Evolutionary conservation across 2,888 invertebrate genomes (phyloP).

Genomic region (Siphonodentalium dalli): DNA sequence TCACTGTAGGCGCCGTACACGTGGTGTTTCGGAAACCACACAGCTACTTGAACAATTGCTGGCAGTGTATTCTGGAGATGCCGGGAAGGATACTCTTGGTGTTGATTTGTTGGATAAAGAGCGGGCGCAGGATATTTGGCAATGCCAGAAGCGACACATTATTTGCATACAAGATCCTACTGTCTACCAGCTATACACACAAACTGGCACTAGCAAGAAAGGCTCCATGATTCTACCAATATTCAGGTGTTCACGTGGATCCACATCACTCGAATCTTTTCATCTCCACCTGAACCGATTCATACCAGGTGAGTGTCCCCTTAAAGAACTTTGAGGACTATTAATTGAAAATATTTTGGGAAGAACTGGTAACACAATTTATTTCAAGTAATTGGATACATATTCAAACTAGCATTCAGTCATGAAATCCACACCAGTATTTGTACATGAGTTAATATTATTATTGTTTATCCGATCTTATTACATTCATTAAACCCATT

Average conservation of each 20-base stretch:
- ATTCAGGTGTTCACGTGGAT: conserved; percentile 17
- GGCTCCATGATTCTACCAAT: conserved; percentile 11
- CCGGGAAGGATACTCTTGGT: conserved; percentile 27
- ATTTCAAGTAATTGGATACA: no score
- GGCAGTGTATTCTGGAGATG: conserved; percentile 17
- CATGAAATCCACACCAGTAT: no score
- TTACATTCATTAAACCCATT: no score
- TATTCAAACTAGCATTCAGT: no score
- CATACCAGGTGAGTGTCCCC: conserved; percentile 17
- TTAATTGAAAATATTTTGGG: no score
- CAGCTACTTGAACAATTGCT: conserved; percentile 23
- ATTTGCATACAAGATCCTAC: conserved; percentile 34
- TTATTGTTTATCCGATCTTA: no score
- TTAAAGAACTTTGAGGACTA: conserved; percentile 4
- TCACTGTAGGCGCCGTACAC: conserved; percentile 28
- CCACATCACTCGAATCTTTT: conserved; percentile 22
- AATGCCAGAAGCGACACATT: conserved; percentile 25
- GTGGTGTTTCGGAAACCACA: conserved; percentile 25
- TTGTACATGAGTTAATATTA: no score
- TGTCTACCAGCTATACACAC: conserved; percentile 20
- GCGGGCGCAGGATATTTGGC: conserved; percentile 29
- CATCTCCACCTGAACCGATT: conserved; percentile 16
- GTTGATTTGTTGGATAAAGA: conserved; percentile 26
- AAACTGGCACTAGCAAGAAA: conserved; percentile 15
- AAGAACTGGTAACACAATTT: no score